Base-by-base conservation (phyloP, 2,888 invertebrate genomes). In the Hymenopus coronatus region DNA sequence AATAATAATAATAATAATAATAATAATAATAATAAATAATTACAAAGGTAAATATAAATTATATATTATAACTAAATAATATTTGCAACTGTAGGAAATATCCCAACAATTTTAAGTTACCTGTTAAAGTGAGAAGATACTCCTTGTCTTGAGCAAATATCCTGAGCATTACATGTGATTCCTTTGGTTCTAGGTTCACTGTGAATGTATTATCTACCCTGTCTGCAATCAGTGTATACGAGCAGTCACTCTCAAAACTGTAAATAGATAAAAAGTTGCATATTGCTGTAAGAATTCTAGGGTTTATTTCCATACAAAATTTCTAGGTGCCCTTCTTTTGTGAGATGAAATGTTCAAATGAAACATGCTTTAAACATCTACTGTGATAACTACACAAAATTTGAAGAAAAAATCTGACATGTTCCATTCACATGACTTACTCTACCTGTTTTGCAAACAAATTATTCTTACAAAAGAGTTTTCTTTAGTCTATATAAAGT, bases 201-300 rank as follows among this genome's bases (percentile, higher is more conserved):
- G 88, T 92, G 92, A 97, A 97, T 7, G 96, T 95, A 90, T 96
- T 96, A 89, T 96, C 96, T 0, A 94, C 93, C 0, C 95, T 93
- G 91, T 98, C 98, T 25, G 96, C 95, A 0, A 96, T 94, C 54
- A 98, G 92, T 0, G 96, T 95, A 92, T 98, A 97, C 0, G 96
- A 94, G 92, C 98, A 98, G 0, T 95, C 94, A 0, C 98, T 96
- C 88, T 96, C 94, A 91, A 97, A 97, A 92, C 97, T 97, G 92
- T 91, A 94, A 91, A 88, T 12, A 40, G 12, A 40, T 40, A 40
- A 40, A 40, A 14, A 86, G 28, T 28, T 40, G 40, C 2, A 40
- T 40, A 40, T 2, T 7, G 12, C 12, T 40, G 12, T 12, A 40
- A 40, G 12, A 40, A 40, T 1, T 12, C 40, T 1, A 40, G 12